phyloP scores from a whole-genome alignment of 2,888 invertebrate genomes.

The Erpobdella octoculata region DNA sequence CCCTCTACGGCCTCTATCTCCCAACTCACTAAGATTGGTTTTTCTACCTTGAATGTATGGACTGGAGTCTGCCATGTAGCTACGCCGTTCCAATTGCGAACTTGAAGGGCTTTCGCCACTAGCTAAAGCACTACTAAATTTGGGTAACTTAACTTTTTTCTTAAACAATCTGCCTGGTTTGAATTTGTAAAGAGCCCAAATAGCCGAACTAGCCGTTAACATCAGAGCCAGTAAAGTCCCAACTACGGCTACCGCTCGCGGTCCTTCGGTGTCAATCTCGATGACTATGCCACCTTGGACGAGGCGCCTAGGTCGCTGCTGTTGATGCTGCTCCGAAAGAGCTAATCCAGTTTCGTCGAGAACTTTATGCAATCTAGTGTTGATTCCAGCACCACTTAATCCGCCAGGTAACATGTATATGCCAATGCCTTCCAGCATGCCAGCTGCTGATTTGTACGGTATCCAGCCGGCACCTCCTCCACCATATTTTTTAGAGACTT shows the following conservation, averaged over 20 bases:
- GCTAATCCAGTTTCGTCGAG: neutral
- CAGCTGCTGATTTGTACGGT: neutral
- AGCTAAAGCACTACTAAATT: neutral
- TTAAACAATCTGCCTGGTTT: conserved; percentile 37
- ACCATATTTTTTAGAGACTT: neutral
- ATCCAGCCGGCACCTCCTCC: conserved; percentile 26
- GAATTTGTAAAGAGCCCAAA: conserved; percentile 39
- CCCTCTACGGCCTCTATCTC: neutral
- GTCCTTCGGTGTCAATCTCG: conserved; percentile 36
- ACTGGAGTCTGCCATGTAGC: neutral
- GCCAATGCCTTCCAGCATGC: conserved; percentile 22
- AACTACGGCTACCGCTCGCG: conserved; percentile 39
- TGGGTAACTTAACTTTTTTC: neutral
- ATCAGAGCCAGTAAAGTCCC: conserved; percentile 38
- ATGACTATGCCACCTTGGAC: neutral
- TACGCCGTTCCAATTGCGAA: neutral
- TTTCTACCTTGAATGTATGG: too few relatives aligned
- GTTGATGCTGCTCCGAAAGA: neutral
- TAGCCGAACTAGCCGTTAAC: conserved; percentile 34
- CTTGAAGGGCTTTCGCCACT: neutral
- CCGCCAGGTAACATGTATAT: neutral
- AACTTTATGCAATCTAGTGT: conserved; percentile 5
- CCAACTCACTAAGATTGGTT: too few relatives aligned
- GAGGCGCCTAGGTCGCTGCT: neutral
- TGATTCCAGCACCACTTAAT: neutral